phyloP scores from a whole-genome alignment of 2,797 vertebrate genomes.

The Bryconaethiops microstoma region DNA sequence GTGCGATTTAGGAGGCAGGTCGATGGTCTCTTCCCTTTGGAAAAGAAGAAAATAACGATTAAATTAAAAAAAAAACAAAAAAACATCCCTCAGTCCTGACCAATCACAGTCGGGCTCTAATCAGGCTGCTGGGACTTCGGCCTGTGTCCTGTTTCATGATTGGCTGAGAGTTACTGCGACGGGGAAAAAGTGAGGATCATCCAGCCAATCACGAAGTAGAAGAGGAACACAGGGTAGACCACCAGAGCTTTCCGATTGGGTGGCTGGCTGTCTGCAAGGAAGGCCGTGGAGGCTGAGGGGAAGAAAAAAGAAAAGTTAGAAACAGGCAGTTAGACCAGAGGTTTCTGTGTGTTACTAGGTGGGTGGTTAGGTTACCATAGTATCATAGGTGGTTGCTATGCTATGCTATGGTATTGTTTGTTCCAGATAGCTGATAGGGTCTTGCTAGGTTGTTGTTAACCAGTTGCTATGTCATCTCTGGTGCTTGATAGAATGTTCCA shows the following conservation, averaged over 20 bases:
- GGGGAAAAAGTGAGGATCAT: slow-evolving; percentile 94
- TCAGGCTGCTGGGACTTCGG: neutral
- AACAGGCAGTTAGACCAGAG: neutral
- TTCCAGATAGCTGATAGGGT: too few relatives aligned
- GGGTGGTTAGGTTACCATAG: too few relatives aligned
- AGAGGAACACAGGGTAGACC: slow-evolving; percentile 96
- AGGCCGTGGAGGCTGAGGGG: slow-evolving; percentile 89
- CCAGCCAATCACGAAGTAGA: slow-evolving; percentile 98
- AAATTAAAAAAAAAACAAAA: too few relatives aligned
- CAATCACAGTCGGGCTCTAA: slow-evolving; percentile 13
- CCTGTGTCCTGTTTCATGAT: neutral
- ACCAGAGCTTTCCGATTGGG: slow-evolving; percentile 91
- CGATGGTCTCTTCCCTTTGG: neutral
- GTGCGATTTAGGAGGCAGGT: neutral
- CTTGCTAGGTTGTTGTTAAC: too few relatives aligned
- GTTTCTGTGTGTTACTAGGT: too few relatives aligned
- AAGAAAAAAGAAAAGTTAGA: neutral
- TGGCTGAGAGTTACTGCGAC: slow-evolving; percentile 39
- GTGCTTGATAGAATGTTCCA: too few relatives aligned
- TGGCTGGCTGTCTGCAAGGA: slow-evolving; percentile 92
- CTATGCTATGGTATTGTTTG: too few relatives aligned
- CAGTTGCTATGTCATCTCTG: too few relatives aligned
- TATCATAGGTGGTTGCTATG: too few relatives aligned
- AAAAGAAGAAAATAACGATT: neutral
- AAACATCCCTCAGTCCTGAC: neutral